A percentile compares a stretch with the other conserved stretches of the same genome.
phyloP scores from a whole-genome alignment of 2,113 vertebrate genomes.

The Tichodroma muraria region DNA sequence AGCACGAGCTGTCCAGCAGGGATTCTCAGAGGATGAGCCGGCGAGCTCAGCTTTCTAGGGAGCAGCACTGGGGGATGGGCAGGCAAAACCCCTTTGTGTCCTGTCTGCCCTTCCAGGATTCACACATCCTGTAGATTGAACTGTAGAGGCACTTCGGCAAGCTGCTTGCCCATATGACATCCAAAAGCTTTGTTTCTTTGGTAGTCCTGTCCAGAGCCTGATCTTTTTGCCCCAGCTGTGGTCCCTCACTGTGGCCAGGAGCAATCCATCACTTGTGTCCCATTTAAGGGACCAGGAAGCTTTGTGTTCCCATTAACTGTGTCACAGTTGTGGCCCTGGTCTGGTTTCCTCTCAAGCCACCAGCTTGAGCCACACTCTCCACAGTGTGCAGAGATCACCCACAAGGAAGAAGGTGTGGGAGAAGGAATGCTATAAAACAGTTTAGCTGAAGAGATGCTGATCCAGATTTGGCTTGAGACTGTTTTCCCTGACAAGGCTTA shows the following conservation, averaged over 20 bases:
- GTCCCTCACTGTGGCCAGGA: not conserved
- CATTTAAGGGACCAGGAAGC: not conserved
- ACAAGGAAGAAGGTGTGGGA: not conserved
- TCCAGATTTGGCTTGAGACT: not conserved
- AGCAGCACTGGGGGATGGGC: not conserved
- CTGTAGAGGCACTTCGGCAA: not conserved
- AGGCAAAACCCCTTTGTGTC: not conserved
- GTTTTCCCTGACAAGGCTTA: not conserved
- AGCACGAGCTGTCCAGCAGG: not conserved
- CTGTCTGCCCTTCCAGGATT: not conserved
- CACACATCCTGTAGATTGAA: fast-evolving
- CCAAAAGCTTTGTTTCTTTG: not conserved
- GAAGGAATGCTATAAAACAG: not conserved
- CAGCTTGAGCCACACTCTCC: no score
- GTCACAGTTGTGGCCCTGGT: not conserved
- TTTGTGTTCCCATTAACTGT: not conserved
- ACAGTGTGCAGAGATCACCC: not conserved
- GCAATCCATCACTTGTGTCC: not conserved
- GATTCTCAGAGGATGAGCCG: not conserved
- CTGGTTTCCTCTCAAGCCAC: not conserved
- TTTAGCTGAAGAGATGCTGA: not conserved
- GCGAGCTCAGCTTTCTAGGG: slow-evolving; percentile 6
- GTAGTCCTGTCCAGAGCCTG: not conserved
- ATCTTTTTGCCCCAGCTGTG: not conserved
- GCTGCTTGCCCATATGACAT: not conserved